Evolutionary conservation across 2,113 vertebrate species (phyloP).

Genomic region (Platichthys stellatus): DNA sequence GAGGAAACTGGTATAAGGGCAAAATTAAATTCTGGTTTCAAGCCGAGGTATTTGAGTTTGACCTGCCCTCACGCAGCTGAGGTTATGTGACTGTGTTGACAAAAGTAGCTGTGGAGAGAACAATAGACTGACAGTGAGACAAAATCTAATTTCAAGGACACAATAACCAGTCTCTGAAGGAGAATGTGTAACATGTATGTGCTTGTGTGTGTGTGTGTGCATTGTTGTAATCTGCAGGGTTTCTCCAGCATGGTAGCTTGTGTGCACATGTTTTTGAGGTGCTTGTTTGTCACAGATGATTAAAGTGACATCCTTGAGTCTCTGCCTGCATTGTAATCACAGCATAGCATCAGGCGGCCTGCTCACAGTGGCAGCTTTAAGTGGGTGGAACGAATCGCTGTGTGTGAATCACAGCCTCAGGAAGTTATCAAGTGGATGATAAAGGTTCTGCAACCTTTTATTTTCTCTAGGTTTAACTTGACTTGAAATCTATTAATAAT

Average conservation of each 20-base stretch:
- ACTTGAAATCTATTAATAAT: slow-evolving; percentile 39
- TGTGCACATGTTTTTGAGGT: neutral
- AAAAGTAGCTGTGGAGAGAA: slow-evolving; percentile 4
- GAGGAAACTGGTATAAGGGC: neutral
- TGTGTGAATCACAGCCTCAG: slow-evolving; percentile 25
- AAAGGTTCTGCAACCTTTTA: slow-evolving; percentile 11
- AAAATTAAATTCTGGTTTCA: slow-evolving; percentile 39
- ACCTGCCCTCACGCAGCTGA: neutral
- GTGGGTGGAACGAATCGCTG: slow-evolving; percentile 20
- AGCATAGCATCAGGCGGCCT: neutral
- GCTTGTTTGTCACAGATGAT: slow-evolving; percentile 32
- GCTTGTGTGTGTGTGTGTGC: neutral
- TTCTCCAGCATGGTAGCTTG: neutral
- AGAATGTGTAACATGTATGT: slow-evolving; percentile 1
- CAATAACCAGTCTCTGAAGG: neutral
- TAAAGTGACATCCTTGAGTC: slow-evolving; percentile 12
- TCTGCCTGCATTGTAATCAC: slow-evolving; percentile 45
- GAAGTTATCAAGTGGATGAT: slow-evolving; percentile 24
- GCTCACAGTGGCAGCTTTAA: neutral
- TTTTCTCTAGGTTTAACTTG: slow-evolving; percentile 15
- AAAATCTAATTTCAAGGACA: slow-evolving; percentile 30
- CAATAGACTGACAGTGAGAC: neutral
- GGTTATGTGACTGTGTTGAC: slow-evolving; percentile 39
- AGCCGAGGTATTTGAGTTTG: slow-evolving; percentile 2
- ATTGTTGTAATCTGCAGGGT: neutral